A percentile compares a stretch with the other conserved stretches of the same genome.
Conservation (phyloP, 53 echinoderm and acorn worm genomes). For the Pentamera pediparva region DNA sequence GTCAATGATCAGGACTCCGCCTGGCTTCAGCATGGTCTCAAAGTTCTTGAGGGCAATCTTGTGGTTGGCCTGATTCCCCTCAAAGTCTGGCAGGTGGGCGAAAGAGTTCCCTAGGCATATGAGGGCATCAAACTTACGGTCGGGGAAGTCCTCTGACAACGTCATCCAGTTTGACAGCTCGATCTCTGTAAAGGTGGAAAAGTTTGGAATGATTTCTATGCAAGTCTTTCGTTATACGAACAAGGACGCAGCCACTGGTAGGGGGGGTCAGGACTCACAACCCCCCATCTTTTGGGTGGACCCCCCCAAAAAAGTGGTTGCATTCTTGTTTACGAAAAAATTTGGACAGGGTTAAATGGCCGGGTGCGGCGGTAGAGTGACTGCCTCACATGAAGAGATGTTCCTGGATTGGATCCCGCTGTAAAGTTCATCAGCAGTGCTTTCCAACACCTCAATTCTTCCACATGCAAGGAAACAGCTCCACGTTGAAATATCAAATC, state of each 20-base stretch:
- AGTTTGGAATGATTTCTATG: not conserved
- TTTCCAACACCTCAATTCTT: too few species aligned
- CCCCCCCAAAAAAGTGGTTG: not conserved
- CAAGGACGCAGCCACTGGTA: not conserved
- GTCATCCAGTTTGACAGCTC: constrained; percentile 94
- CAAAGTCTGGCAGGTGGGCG: constrained; percentile 94
- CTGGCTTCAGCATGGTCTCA: constrained; percentile 66
- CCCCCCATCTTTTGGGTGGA: not conserved
- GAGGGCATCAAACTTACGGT: constrained; percentile 65
- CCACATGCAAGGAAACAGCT: too few species aligned
- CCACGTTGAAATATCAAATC: too few species aligned
- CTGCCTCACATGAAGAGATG: too few species aligned
- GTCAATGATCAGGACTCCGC: constrained; percentile 83
- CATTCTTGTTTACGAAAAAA: too few species aligned
- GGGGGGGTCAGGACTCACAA: not conserved
- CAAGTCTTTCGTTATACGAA: not conserved
- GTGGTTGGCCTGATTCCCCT: constrained; percentile 71
- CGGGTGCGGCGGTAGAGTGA: too few species aligned
- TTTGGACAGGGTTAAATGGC: too few species aligned
- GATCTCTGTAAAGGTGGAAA: constrained; percentile 55
- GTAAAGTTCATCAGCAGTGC: too few species aligned
- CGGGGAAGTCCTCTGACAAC: constrained; percentile 74
- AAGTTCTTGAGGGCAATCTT: constrained; percentile 76
- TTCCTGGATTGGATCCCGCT: too few species aligned
- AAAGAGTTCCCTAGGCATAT: constrained; percentile 97